Evolutionary conservation across 2,113 vertebrate genomes (phyloP), one percentile per base, ranked within the genome.

Genomic region (Nothoprocta pentlandii): DNA sequence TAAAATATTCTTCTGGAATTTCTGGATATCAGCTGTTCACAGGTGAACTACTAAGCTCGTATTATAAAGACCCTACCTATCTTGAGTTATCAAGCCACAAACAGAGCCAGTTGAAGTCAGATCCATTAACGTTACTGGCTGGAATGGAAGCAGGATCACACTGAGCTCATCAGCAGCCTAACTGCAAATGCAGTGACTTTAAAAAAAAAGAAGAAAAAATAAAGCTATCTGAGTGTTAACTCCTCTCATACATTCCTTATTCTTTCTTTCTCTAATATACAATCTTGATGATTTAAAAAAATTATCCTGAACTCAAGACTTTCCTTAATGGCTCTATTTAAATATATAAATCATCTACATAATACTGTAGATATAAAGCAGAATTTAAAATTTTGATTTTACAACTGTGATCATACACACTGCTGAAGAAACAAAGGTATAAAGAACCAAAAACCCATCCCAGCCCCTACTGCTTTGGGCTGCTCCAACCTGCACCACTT

Each of bases 231-330:
- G 4, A 32, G 67, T 77, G 7, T 10, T 21, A 91, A 2, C 10
- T 47, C 44, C 42, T 68, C 51, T 59, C 23, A 0, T 9, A n/a
- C 23, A 21, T 20, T 32, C 41, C 49, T 67, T 76, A 23, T 16
- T 75, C 86, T 56, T n/a, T 49, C 6, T 7, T 8, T 75, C 23
- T 2, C 7, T 2, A 19, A 26, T 0, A 2, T 11, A n/a, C 7
- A 39, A 30, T 5, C 3, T 1, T 3, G 5, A 74, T 41, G 21
- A 53, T 17, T 49, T 34, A 23, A 30, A 34, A 67, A 49, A 69
- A 26, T 5, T 12, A 80, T 30, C 5, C 23, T 44, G 3, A 87
- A n/a, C 8, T 74, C 36, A 16, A 58, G n/a, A 30, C 49, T 26
- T 83, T 77, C 44, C 78, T 79, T 3, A 42, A 12, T 1, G 1